phyloP scores from a whole-genome alignment of 2,113 vertebrate species.

The Rhineura floridana region DNA sequence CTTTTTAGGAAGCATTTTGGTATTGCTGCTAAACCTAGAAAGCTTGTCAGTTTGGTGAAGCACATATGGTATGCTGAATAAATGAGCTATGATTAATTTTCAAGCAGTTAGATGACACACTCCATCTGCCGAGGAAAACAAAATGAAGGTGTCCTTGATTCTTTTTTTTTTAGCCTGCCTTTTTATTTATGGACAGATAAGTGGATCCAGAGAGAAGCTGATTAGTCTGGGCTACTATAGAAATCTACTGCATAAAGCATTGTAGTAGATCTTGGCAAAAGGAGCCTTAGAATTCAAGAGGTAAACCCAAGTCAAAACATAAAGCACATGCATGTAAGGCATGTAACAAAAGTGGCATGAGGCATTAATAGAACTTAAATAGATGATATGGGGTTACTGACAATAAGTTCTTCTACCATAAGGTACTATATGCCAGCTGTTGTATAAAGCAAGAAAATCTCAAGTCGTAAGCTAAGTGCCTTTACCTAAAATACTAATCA shows the following conservation, averaged over 20 bases:
- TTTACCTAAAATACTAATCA: background rate
- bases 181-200: conserved; percentile 45
- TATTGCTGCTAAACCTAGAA: background rate
- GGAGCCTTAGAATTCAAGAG: conserved; percentile 1
- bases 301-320: background rate
- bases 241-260: conserved; percentile 20
- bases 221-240: conserved; percentile 1
- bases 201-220: background rate
- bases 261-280: background rate
- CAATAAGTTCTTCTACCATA: background rate
- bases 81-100: background rate
- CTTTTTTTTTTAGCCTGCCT: background rate
- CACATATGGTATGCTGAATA: background rate
- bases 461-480: background rate
- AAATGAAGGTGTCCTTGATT: conserved; percentile 6
- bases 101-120: background rate
- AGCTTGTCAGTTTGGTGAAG: conserved; percentile 5
- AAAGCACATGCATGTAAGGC: background rate
- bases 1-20: background rate
- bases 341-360: conserved; percentile 4
- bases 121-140: conserved; percentile 18
- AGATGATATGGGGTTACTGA: conserved; percentile 3
- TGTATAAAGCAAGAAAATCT: background rate
- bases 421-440: background rate
- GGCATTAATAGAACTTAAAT: background rate